Percentiles rank a stretch among this genome's conserved stretches.
These are phyloP conservation scores for Syrista parreyssii DNA, from an alignment of 2,888 invertebrate species.

Conservation along the genomic window DNA sequence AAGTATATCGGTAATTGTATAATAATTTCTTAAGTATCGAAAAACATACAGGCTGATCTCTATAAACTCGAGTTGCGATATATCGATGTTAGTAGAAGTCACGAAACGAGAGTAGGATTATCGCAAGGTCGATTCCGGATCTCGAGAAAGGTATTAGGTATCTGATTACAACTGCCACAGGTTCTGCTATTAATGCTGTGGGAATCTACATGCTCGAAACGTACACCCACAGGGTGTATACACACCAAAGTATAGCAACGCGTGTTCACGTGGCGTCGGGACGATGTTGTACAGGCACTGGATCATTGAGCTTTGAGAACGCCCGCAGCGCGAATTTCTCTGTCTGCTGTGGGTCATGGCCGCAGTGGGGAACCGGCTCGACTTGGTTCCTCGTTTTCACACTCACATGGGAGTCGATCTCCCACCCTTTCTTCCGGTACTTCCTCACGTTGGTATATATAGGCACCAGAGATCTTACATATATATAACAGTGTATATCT, in stretches of 20 bases:
- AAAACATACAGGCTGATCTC: not conserved
- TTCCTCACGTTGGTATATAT: constrained; percentile 54
- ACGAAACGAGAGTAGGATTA: not conserved
- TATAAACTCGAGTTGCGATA: not conserved
- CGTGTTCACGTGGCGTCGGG: not conserved
- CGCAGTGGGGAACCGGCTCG: constrained; percentile 35
- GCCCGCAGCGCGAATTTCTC: constrained; percentile 55
- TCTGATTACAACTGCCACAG: not conserved
- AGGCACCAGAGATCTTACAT: constrained; percentile 49
- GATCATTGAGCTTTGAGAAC: constrained; percentile 23
- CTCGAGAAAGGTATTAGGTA: not conserved
- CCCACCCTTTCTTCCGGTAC: constrained; percentile 44
- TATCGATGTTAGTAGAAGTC: not conserved
- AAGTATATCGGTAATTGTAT: not conserved
- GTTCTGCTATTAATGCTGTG: not conserved
- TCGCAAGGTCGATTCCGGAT: not conserved
- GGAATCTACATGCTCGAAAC: not conserved
- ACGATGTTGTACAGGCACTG: not conserved
- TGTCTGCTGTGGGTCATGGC: constrained; percentile 49
- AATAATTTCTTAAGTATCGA: not conserved
- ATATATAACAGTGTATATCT: constrained; percentile 59
- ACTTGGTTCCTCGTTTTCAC: constrained; percentile 29
- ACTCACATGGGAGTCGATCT: constrained; percentile 21
- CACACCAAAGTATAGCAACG: not conserved
- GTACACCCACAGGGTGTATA: not conserved